Percentiles rank a stretch among this genome's conserved stretches.
Evolutionary conservation across 2,888 invertebrate species (phyloP).

Genomic region (Cryptosula pallasiana): DNA sequence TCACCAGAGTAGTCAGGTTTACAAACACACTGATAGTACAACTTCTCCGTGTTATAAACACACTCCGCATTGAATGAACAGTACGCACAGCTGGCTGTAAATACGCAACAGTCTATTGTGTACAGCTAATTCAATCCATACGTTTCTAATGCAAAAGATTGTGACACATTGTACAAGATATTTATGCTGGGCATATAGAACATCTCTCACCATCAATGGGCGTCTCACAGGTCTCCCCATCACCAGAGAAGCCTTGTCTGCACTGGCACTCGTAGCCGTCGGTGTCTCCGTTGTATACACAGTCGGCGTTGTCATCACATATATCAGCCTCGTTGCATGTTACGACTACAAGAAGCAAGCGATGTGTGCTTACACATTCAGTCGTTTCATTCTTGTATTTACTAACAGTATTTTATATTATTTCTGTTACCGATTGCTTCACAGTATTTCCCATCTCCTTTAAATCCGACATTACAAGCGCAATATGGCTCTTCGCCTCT

Average conservation of each 20-base stretch:
- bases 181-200: too few relatives aligned
- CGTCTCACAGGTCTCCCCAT: constrained; percentile 40
- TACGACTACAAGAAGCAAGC: constrained; percentile 2
- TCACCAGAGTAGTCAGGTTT: constrained; percentile 62
- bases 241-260: constrained; percentile 47
- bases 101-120: too few relatives aligned
- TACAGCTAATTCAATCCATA: too few relatives aligned
- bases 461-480: constrained; percentile 47
- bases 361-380: background rate
- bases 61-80: constrained; percentile 64
- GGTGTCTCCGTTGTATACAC: constrained; percentile 38
- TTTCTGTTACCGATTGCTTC: constrained; percentile 35
- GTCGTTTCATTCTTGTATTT: too few relatives aligned
- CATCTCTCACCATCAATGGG: constrained; percentile 32
- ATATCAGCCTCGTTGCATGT: constrained; percentile 45
- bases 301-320: constrained; percentile 47
- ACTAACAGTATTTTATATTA: too few relatives aligned
- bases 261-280: constrained; percentile 44
- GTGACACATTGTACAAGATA: too few relatives aligned
- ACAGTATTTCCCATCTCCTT: constrained; percentile 46
- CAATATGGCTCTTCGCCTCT: constrained; percentile 52
- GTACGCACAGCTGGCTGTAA: constrained; percentile 36
- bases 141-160: too few relatives aligned
- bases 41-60: constrained; percentile 57
- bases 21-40: constrained; percentile 62